Evolutionary conservation across 2,888 invertebrate genomes (phyloP), one percentile per base, ranked within the genome.

Genomic region (Diarsia brunnea): DNA sequence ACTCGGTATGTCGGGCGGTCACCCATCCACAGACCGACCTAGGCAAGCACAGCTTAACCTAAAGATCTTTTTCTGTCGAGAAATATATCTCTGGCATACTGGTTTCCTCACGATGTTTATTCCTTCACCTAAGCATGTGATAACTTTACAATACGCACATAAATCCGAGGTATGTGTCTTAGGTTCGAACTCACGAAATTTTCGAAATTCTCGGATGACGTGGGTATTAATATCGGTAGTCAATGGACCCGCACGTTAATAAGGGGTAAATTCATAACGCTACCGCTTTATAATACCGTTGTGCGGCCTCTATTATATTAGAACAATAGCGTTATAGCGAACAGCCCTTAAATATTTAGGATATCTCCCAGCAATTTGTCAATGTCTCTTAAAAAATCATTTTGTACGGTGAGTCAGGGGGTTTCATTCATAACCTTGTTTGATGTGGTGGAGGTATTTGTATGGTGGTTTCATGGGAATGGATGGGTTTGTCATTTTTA

Each of bases 181-280:
- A 4, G 31, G 4, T 31, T 31, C 31, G 31, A 4, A 2, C 31
- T 31, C 31, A 4, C 31, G 4, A 31, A 31, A 31, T 38, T 38
- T 38, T 38, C 3, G 5, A 5, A 5, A 38, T 38, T 3, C 2
- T 38, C 38, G 38, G 38, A 38, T 38, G 38, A 38, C 38, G 38
- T n/a, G n/a, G n/a, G n/a, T 38, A 38, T 38, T 5, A 38, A 38
- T 8, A 38, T 7, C 38, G 38, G 8, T 38, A 8, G 38, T 38
- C 71, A 91, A 85, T 89, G 94, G 80, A 90, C 74, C 87, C 91
- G n/a, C 53, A 60, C 89, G 66, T 49, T 85, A 73, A 78, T 77
- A 82, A 92, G 91, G 92, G 94, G 90, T 91, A 91, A 92, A 92
- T 92, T 92, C 91, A 93, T 93, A 93, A 91, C 89, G 92, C 88